Conservation (phyloP, 2,797 vertebrate species). For the Melanotaenia nigrans region DNA sequence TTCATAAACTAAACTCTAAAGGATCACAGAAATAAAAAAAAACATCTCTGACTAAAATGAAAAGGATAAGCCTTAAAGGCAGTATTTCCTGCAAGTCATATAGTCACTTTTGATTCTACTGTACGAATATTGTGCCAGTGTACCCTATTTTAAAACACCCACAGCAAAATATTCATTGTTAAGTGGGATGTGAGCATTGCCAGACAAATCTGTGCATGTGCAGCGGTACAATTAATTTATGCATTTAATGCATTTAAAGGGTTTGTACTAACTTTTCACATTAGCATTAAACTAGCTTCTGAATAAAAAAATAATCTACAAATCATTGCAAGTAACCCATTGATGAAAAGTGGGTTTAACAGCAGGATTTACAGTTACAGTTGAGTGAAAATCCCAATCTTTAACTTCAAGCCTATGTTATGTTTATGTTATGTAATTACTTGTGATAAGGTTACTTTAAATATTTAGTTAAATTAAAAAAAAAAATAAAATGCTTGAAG, state of each 20-base stretch:
- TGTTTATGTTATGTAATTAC: no score
- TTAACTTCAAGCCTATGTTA: not conserved
- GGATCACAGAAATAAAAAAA: constrained; percentile 17
- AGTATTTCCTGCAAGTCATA: constrained; percentile 18
- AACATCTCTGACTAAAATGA: constrained; percentile 25
- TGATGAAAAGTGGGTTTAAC: not conserved
- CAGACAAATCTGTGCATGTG: constrained; percentile 30
- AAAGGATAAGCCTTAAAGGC: constrained; percentile 24
- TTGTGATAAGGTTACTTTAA: constrained; percentile 7
- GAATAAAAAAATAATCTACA: constrained; percentile 15
- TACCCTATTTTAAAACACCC: constrained; percentile 16
- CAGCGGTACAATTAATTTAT: constrained; percentile 24
- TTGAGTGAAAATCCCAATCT: constrained; percentile 19
- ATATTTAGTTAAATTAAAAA: constrained; percentile 8
- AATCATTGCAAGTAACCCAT: not conserved
- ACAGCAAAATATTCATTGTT: constrained; percentile 43
- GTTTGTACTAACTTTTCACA: constrained; percentile 24
- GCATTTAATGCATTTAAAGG: not conserved
- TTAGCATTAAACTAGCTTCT: constrained; percentile 27
- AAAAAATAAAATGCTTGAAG: not conserved
- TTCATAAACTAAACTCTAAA: constrained; percentile 14
- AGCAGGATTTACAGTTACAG: not conserved
- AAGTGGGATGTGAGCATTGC: constrained; percentile 42
- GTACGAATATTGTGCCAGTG: constrained; percentile 16
- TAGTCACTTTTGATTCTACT: constrained; percentile 18